Conservation (phyloP, 2,113 vertebrate species). For the Ptychochromis oligacanthus region DNA sequence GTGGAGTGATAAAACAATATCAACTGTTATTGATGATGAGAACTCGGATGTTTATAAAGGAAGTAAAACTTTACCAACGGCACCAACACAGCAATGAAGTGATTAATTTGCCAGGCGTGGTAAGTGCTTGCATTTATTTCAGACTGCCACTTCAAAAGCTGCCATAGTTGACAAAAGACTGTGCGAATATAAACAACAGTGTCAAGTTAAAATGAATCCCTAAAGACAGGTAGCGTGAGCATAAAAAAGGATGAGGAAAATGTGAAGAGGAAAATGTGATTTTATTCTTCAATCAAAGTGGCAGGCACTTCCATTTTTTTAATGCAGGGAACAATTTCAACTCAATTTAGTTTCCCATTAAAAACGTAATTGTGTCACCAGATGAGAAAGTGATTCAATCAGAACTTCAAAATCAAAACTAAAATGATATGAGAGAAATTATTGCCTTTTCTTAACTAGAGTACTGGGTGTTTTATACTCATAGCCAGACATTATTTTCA, state of each 20-base stretch:
- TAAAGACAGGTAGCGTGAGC: slow-evolving; percentile 37
- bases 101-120: slow-evolving; percentile 37
- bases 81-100: slow-evolving; percentile 8
- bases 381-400: slow-evolving; percentile 61
- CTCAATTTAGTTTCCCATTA: slow-evolving; percentile 64
- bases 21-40: slow-evolving; percentile 26
- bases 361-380: slow-evolving; percentile 56
- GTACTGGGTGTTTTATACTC: neutral
- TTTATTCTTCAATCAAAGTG: slow-evolving; percentile 54
- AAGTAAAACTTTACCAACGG: slow-evolving; percentile 31
- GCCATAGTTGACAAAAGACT: slow-evolving; percentile 40
- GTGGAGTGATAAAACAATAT: slow-evolving; percentile 36
- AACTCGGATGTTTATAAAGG: slow-evolving; percentile 27
- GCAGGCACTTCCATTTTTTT: slow-evolving; percentile 17
- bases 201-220: slow-evolving; percentile 42
- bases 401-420: slow-evolving; percentile 60
- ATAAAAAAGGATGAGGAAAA: slow-evolving; percentile 2
- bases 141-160: slow-evolving; percentile 30
- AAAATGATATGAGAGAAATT: slow-evolving; percentile 47
- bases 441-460: slow-evolving; percentile 22
- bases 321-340: slow-evolving; percentile 54
- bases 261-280: slow-evolving; percentile 26
- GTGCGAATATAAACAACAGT: slow-evolving; percentile 45
- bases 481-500: slow-evolving; percentile 23
- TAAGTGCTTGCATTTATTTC: slow-evolving; percentile 48